Base-by-base conservation (phyloP, 2,797 vertebrate species). In the Microcaecilia unicolor region DNA sequence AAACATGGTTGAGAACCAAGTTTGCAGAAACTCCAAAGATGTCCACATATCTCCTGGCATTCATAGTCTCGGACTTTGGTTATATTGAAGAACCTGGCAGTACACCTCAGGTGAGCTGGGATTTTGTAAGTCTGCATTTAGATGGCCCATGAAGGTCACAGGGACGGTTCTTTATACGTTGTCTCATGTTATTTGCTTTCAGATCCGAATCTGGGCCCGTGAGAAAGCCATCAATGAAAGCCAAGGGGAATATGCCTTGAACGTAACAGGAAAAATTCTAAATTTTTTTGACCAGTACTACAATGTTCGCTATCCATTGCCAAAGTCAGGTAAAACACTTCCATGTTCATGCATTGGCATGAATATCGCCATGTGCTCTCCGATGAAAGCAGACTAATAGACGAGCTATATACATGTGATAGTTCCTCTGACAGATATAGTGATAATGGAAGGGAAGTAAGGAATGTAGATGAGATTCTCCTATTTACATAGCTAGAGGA, bases 41-140 rank as follows among this genome's bases (percentile, higher is more conserved):
- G 94, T 96, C 93, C 28, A 91, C 92, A 0, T 98, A 98, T 55
- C 67, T 98, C 23, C 52, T 97, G 71, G 94, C 90, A 5, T 94
- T 91, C 33, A 86, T 97, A 1, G 81, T 98, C 64, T 81, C 84
- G 16, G 65, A 91, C 51, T 98, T 93, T 22, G 21, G 5, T 4
- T 7, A 8, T 4, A 9, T 31, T 48, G 37, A 31, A 4, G 10
- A 36, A 21, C 16, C 34, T 6, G 26, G 36, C 10, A 18, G 10
- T 18, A 14, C 4, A 17, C n/a, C 9, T 5, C 19, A 20, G 19
- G 19, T 20, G 20, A 20, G 19, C 20, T 20, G 20, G 5, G 19
- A 8, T n/a, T n/a, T n/a, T 20, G 19, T 20, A 5, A 8, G 8
- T 19, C 19, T 20, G 19, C 8, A n/a, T n/a, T n/a, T n/a, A n/a